Evolutionary conservation across 2,113 vertebrate species (phyloP).

Genomic region (Ochotona princeps): DNA sequence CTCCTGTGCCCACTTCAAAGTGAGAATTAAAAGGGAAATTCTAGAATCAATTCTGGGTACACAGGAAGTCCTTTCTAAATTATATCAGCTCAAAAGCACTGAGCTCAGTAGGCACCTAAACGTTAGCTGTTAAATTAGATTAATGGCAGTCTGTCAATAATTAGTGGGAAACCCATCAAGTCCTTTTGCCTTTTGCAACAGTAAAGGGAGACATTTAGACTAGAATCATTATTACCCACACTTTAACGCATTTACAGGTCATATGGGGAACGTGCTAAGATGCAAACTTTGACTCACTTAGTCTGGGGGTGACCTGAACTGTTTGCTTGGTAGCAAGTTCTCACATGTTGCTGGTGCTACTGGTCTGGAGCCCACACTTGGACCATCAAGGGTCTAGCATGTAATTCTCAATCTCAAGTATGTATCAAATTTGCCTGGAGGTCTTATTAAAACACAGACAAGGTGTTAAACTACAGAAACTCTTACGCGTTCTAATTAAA

Average conservation of each 20-base stretch:
- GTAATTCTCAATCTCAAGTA: neutral
- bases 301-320: neutral
- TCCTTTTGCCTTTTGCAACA: conserved; percentile 12
- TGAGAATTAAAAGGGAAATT: conserved; percentile 42
- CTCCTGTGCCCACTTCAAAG: neutral
- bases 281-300: neutral
- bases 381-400: neutral
- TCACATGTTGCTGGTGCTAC: neutral
- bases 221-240: neutral
- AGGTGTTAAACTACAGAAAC: neutral
- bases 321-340: neutral
- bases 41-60: neutral
- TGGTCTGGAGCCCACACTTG: neutral
- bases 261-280: neutral
- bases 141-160: neutral
- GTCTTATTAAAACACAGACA: neutral
- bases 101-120: neutral
- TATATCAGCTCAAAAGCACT: neutral
- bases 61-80: neutral
- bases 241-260: neutral
- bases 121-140: conserved; percentile 6
- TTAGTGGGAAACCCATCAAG: neutral
- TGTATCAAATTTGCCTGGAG: neutral
- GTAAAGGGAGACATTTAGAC: neutral
- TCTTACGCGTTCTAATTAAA: neutral